Percentiles rank a stretch among this genome's conserved stretches.
Conservation (phyloP, 1,140 invertebrate genomes). For the Dreissena polymorpha region DNA sequence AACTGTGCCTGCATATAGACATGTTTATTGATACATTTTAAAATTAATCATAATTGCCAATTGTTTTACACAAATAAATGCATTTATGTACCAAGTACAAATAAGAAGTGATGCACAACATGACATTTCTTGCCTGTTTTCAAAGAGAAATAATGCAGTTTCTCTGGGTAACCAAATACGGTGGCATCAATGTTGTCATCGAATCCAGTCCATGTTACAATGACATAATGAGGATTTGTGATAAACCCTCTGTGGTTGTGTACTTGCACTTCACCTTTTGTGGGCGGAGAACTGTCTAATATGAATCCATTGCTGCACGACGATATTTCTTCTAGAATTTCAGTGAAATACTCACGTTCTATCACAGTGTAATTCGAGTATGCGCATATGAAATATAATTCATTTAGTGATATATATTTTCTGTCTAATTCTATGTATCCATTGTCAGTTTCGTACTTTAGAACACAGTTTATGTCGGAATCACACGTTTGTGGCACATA, state of each 20-base stretch:
- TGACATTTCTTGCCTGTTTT: constrained; percentile 42
- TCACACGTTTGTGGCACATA: constrained; percentile 22
- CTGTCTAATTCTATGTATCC: constrained; percentile 24
- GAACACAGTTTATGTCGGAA: constrained; percentile 32
- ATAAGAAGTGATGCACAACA: too few species aligned
- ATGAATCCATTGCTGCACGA: constrained; percentile 61
- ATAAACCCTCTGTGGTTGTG: constrained; percentile 53
- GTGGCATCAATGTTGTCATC: constrained; percentile 33
- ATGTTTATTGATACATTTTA: too few species aligned
- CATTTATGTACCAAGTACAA: too few species aligned
- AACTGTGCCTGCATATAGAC: too few species aligned
- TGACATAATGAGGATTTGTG: constrained; percentile 14
- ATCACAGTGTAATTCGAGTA: constrained; percentile 18
- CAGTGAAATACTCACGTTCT: constrained; percentile 13
- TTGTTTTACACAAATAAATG: too few species aligned
- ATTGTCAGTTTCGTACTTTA: background rate
- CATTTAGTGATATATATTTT: background rate
- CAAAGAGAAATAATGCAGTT: constrained; percentile 44
- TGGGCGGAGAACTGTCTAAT: constrained; percentile 55
- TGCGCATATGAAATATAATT: constrained; percentile 41
- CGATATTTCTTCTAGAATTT: constrained; percentile 33
- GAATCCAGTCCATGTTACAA: constrained; percentile 58
- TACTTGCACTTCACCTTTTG: constrained; percentile 50
- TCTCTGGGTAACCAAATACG: constrained; percentile 7
- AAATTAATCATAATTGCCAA: too few species aligned